Evolutionary conservation across 2,797 vertebrate genomes (phyloP).

Genomic region (Cichlasoma orientale): DNA sequence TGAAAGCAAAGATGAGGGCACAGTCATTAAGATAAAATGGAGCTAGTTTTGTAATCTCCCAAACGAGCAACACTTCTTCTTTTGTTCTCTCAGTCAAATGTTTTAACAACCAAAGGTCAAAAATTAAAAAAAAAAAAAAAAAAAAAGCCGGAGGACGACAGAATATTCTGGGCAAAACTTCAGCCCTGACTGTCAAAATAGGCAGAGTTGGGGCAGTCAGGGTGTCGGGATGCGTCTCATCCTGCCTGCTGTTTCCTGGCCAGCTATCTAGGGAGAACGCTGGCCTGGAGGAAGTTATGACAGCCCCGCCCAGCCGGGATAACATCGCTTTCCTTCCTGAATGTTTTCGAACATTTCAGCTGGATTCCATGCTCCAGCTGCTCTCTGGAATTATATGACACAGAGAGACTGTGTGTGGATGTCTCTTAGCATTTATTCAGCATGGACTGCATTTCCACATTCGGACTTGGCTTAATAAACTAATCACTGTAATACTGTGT

Average conservation of each 20-base stretch:
- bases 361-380: conserved; percentile 64
- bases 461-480: neutral
- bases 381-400: conserved; percentile 62
- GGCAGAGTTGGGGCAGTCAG: conserved; percentile 40
- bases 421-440: neutral
- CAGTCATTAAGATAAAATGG: neutral
- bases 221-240: conserved; percentile 77
- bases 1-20: neutral
- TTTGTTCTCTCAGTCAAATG: conserved; percentile 10
- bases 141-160: conserved; percentile 21
- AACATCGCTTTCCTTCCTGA: conserved; percentile 82
- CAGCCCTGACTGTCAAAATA: conserved; percentile 45
- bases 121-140: neutral
- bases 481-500: neutral
- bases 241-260: conserved; percentile 80
- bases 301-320: conserved; percentile 74
- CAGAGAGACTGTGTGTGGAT: conserved; percentile 11
- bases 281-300: conserved; percentile 67
- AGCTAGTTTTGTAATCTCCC: conserved; percentile 40
- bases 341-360: conserved; percentile 67
- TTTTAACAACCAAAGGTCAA: conserved; percentile 26
- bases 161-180: conserved; percentile 46
- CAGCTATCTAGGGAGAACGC: conserved; percentile 73
- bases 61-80: conserved; percentile 34
- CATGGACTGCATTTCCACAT: neutral